These are phyloP conservation scores for Clitarchus hookeri DNA, from an alignment of 2,888 invertebrate genomes.

Conservation along the genomic window DNA sequence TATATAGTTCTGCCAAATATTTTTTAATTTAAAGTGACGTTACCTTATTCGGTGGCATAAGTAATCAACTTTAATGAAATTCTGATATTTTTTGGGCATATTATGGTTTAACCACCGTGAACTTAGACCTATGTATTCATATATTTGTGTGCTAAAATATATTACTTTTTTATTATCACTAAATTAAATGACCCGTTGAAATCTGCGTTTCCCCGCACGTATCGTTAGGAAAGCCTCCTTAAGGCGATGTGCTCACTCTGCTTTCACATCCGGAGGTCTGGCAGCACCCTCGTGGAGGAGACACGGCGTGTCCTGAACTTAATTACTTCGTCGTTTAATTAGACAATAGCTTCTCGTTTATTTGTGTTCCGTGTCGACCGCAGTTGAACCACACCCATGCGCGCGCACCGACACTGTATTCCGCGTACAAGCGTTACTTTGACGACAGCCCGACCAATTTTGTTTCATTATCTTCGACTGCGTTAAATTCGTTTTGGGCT, in stretches of 20 bases:
- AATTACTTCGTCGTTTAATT: conserved; percentile 14
- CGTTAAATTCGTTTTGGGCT: too few relatives aligned
- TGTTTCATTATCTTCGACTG: not conserved
- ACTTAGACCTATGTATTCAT: too few relatives aligned
- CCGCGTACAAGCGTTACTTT: not conserved
- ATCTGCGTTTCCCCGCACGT: not conserved
- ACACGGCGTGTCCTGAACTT: not conserved
- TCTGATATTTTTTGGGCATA: too few relatives aligned
- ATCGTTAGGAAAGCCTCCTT: not conserved
- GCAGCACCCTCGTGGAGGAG: not conserved
- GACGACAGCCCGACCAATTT: not conserved
- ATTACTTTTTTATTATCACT: too few relatives aligned
- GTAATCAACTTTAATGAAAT: too few relatives aligned
- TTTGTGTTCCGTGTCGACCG: not conserved
- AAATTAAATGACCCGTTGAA: not conserved
- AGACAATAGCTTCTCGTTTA: conserved; percentile 6
- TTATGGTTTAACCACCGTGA: too few relatives aligned
- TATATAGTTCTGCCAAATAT: too few relatives aligned
- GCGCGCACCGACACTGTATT: not conserved
- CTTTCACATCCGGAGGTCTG: not conserved
- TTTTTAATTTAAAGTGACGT: too few relatives aligned
- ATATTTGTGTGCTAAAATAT: too few relatives aligned
- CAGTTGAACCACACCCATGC: not conserved
- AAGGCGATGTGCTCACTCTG: not conserved
- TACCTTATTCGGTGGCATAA: too few relatives aligned